These are phyloP conservation scores for Chrysotoxum bicinctum DNA, from an alignment of 2,888 invertebrate species.

Conservation along the genomic window DNA sequence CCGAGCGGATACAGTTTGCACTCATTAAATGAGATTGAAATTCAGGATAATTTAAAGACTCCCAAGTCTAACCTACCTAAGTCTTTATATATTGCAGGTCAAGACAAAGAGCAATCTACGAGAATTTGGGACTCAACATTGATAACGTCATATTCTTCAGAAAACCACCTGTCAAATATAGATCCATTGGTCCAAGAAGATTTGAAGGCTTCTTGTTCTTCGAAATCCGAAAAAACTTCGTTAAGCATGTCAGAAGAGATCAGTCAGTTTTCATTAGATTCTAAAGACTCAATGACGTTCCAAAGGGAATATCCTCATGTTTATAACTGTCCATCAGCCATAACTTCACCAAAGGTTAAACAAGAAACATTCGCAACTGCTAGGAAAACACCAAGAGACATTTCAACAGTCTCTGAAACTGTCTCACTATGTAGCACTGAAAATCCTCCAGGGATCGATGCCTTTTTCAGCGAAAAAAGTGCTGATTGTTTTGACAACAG, in stretches of 20 bases:
- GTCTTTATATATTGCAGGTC: neutral
- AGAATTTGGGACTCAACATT: neutral
- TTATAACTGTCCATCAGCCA: neutral
- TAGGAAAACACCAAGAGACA: neutral
- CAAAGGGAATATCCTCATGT: neutral
- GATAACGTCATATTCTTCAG: neutral
- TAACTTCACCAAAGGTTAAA: neutral
- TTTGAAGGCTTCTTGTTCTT: no score
- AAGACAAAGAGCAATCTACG: neutral
- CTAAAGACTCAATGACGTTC: neutral
- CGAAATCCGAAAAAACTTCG: neutral
- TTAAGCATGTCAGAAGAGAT: neutral
- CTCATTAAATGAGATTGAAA: neutral
- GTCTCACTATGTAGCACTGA: neutral
- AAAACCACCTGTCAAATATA: neutral
- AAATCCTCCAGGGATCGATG: neutral
- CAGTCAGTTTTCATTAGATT: neutral
- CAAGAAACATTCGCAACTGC: neutral
- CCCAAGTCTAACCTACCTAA: neutral
- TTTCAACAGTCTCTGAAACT: neutral
- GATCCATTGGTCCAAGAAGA: neutral
- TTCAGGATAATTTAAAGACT: neutral
- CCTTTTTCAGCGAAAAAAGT: neutral
- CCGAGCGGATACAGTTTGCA: neutral
- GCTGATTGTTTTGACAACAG: neutral